Conservation (phyloP, 2,113 vertebrate species). For the Rhynchomys soricoides region DNA sequence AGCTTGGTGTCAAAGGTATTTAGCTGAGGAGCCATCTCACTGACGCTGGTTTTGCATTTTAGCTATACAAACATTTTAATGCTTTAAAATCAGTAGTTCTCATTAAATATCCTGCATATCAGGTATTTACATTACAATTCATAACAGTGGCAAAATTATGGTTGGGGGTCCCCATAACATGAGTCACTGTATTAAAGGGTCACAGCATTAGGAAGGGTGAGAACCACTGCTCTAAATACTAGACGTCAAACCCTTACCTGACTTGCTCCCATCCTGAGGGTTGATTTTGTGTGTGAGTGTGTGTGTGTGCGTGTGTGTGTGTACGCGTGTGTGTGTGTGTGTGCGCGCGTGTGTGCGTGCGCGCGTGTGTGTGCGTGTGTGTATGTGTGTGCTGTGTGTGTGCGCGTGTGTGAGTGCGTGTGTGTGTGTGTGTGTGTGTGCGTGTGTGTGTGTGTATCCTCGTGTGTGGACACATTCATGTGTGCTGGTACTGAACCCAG, state of each 20-base stretch:
- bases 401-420: too few species aligned
- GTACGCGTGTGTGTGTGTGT: too few species aligned
- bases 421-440: not conserved
- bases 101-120: not conserved
- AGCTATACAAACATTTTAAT: not conserved
- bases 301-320: not conserved
- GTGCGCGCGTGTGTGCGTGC: not conserved
- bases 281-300: not conserved
- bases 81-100: not conserved
- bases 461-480: not conserved
- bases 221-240: not conserved
- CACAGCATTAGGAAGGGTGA: not conserved
- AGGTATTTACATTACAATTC: not conserved
- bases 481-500: not conserved
- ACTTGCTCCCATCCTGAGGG: not conserved
- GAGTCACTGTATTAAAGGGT: not conserved
- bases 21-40: not conserved
- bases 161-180: not conserved
- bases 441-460: not conserved
- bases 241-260: not conserved
- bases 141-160: not conserved
- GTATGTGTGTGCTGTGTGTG: fast-evolving
- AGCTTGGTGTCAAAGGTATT: not conserved
- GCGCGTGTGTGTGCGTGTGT: not conserved
- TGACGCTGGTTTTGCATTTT: not conserved